phyloP scores from a whole-genome alignment of 2,797 vertebrate genomes.

The Linurgus olivaceus region DNA sequence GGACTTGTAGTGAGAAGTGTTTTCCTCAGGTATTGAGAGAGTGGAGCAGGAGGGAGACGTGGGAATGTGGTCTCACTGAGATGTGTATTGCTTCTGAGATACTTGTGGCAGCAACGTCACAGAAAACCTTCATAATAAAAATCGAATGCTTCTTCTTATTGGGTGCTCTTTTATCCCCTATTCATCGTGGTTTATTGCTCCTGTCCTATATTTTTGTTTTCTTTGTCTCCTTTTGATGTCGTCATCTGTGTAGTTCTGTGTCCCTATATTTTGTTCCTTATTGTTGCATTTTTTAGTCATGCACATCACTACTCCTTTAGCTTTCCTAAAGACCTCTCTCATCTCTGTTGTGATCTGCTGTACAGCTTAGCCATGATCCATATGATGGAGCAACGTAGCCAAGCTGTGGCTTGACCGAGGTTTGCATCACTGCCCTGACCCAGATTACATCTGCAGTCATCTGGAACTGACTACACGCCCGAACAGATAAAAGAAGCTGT shows the following conservation, averaged over 20 bases:
- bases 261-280: neutral
- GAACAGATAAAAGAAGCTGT: neutral
- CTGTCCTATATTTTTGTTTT: neutral
- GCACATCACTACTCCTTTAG: neutral
- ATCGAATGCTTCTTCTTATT: fast-evolving
- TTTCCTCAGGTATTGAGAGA: fast-evolving
- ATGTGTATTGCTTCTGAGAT: neutral
- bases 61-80: neutral
- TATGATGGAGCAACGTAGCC: neutral
- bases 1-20: neutral
- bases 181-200: neutral
- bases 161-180: neutral
- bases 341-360: neutral
- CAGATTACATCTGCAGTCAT: neutral
- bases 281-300: neutral
- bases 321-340: neutral
- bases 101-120: neutral
- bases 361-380: neutral
- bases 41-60: fast-evolving
- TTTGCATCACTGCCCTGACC: neutral
- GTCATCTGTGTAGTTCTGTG: neutral
- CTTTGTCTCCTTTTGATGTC: neutral
- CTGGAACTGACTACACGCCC: neutral
- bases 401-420: neutral
- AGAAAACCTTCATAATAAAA: neutral